phyloP scores from a whole-genome alignment of 2,113 vertebrate genomes.

The Sigmodon hispidus region DNA sequence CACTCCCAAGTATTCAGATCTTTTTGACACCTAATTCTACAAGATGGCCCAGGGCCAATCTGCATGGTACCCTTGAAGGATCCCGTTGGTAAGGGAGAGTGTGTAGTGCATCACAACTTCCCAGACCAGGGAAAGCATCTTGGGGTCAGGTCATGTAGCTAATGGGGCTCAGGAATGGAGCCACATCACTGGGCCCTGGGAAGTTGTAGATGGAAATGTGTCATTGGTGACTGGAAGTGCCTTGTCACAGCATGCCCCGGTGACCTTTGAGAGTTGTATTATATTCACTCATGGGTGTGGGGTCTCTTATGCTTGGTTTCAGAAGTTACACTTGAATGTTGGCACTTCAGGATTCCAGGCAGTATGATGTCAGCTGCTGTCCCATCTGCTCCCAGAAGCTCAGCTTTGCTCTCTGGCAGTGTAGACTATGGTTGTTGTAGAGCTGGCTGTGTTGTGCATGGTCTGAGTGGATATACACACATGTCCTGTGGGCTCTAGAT shows the following conservation, averaged over 20 bases:
- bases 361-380: not conserved
- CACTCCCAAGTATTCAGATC: not conserved
- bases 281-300: no score
- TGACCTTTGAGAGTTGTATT: not conserved
- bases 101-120: no score
- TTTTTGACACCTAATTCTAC: not conserved
- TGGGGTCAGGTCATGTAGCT: not conserved
- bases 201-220: not conserved
- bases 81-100: not conserved
- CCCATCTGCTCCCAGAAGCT: not conserved
- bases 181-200: accelerated
- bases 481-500: not conserved
- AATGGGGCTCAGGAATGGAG: not conserved
- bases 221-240: not conserved
- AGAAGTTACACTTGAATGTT: not conserved
- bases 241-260: not conserved
- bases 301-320: not conserved
- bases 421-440: no score
- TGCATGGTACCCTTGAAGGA: not conserved
- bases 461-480: not conserved
- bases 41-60: not conserved
- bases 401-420: not conserved
- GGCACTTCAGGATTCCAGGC: not conserved
- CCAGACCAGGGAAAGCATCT: not conserved
- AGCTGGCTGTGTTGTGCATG: not conserved